Base-by-base conservation (phyloP, 2,888 invertebrate species). In the Stegophylla sp. region DNA sequence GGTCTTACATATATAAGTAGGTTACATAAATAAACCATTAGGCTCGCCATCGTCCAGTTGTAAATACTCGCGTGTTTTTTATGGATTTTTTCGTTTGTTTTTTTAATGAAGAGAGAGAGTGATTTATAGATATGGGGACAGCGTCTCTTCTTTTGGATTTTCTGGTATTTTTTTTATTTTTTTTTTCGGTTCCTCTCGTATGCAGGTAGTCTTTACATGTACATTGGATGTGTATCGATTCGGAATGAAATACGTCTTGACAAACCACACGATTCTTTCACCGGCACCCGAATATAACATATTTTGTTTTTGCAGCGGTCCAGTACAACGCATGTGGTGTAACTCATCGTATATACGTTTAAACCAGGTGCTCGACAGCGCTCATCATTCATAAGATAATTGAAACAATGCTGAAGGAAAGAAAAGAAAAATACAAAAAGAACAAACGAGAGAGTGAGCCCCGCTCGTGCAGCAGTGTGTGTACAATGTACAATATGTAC, bases 21-120 rank as follows among this genome's bases (percentile, higher is more conserved):
- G 77, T 59, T 77, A 77, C 67, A 77, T 69, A 77, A 77, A 77
- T 77, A 77, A 67, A 77, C 67, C 77, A 77, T 77, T 77, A 77
- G 69, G 67, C 45, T 77, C 28, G 66, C 59, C 77, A 28, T 77
- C 28, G 66, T 69, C 77, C 45, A 59, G 77, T 69, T 59, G 69
- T 77, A 69, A 77, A 77, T 77, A 77, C 59, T 45, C 20, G 45
- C 59, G 67, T 59, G 17, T 20, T 66, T 41, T 53, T n/a, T 76
- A 41, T 12, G 20, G 7, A 15, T 34, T 2, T 53, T 15, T 15
- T 61, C 15, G 3, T 23, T 20, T 48, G 17, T 73, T 61, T 20
- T 45, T 43, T 43, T 5, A 26, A 56, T 20, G 7, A 45, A 0
- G 12, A 28, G 48, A 59, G 77, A 77, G 56, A 77, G 67, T 77